A percentile compares a stretch with the other conserved stretches of the same genome.
Evolutionary conservation across 2,113 vertebrate species (phyloP).

Genomic region (Syrrhaptes paradoxus): DNA sequence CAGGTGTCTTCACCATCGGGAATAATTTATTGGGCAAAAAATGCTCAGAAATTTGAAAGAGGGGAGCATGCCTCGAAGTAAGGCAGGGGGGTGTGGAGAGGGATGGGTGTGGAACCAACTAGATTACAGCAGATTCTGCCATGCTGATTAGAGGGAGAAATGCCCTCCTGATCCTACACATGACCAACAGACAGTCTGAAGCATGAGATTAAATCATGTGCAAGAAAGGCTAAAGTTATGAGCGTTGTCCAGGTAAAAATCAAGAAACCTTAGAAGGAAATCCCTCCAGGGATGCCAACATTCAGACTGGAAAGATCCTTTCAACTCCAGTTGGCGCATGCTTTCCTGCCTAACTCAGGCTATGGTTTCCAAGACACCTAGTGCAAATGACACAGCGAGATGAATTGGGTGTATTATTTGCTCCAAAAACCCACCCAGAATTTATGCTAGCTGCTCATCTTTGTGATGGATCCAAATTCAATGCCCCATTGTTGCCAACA

Average conservation of each 20-base stretch:
- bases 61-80: neutral
- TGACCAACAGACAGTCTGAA: neutral
- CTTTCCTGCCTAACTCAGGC: neutral
- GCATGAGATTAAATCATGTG: neutral
- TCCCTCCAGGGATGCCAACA: neutral
- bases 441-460: conserved; percentile 36
- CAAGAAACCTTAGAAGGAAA: conserved; percentile 27
- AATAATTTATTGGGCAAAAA: neutral
- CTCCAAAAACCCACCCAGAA: neutral
- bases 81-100: too few species aligned
- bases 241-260: neutral
- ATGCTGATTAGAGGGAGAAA: neutral
- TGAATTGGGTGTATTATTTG: neutral
- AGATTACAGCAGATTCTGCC: neutral
- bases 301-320: neutral
- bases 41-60: neutral
- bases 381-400: neutral
- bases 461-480: conserved; percentile 1
- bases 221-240: neutral
- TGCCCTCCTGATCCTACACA: neutral
- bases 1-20: neutral
- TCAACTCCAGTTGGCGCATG: neutral
- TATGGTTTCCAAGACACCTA: conserved; percentile 15
- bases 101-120: neutral
- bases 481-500: neutral